Evolutionary conservation across 1,140 invertebrate genomes (phyloP), one percentile per base, ranked within the genome.

Genomic region (Drosophila kepulauana): DNA sequence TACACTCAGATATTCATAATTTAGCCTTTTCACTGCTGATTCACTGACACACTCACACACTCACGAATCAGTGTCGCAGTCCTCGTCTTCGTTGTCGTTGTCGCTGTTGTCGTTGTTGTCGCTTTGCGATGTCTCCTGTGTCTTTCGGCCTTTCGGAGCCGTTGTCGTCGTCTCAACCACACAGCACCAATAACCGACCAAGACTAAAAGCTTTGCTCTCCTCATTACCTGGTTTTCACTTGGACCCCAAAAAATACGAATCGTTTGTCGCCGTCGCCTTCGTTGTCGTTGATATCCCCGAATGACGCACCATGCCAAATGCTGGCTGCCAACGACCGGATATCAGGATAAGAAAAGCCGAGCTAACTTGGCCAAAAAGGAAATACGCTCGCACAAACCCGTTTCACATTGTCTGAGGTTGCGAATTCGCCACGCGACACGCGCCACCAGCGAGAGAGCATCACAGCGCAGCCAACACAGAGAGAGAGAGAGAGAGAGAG

Each of bases 161-260:
- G 30, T 51, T 64, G 68, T 84, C 78, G 82, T 75, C 72, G 74
- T 82, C 73, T 78, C 85, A 89, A 89, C 85, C 85, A 90, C 85
- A 89, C 85, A 89, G 86, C 86, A 90, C 85, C 85, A 85, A 89
- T 84, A 89, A 89, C 85, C 81, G 85, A 89, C 68, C 78, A 90
- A 89, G 85, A 90, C 85, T 90, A 89, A 89, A 89, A 89, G 85
- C 86, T 89, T 89, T 69, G 81, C 85, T 89, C 85, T 85, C 66
- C 85, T 90, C 84, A 89, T 85, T 89, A 89, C 85, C 85, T 89
- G 85, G 63, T 89, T 85, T 89, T 85, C 84, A 90, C 81, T 88
- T 74, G 63, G 68, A 35, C 75, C 46, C 11, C 58, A 54, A 41
- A 54, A 54, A 56, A 57, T 41, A 57, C 41, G 41, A 43, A 15